phyloP scores from a whole-genome alignment of 2,113 vertebrate genomes.

The Ictalurus furcatus region DNA sequence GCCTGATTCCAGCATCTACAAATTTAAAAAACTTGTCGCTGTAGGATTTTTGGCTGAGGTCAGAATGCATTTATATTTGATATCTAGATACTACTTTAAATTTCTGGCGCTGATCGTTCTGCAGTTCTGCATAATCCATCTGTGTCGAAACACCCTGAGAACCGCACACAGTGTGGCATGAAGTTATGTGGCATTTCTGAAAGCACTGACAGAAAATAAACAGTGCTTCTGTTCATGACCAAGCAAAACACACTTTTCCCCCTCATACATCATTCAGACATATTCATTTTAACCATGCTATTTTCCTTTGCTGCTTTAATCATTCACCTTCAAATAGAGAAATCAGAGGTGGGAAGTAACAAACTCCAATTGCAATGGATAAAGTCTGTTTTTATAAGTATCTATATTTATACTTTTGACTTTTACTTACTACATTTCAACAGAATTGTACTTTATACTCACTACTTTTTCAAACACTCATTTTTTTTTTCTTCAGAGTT shows the following conservation, averaged over 20 bases:
- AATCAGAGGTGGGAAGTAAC: not conserved
- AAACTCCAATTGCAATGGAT: not conserved
- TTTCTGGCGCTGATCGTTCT: not conserved
- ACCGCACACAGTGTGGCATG: conserved; percentile 17
- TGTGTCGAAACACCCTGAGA: conserved; percentile 22
- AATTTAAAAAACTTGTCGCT: not conserved
- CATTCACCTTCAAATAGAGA: not conserved
- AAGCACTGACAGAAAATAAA: not conserved
- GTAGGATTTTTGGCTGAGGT: not conserved
- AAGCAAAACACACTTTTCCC: conserved; percentile 6
- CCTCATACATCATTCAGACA: conserved; percentile 18
- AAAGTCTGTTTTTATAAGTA: not conserved
- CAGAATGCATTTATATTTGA: conserved; percentile 9
- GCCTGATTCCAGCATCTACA: not conserved
- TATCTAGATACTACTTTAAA: not conserved
- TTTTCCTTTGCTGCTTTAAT: not conserved
- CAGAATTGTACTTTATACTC: not conserved
- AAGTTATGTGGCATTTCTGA: conserved; percentile 26
- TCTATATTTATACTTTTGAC: not conserved
- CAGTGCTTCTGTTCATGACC: conserved; percentile 16
- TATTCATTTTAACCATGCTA: not conserved
- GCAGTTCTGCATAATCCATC: conserved; percentile 11
- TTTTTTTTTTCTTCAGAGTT: not conserved
- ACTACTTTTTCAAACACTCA: not conserved
- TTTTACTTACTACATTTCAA: not conserved